Evolutionary conservation across 2,113 vertebrate species (phyloP).

Genomic region (Seriola rivoliana): DNA sequence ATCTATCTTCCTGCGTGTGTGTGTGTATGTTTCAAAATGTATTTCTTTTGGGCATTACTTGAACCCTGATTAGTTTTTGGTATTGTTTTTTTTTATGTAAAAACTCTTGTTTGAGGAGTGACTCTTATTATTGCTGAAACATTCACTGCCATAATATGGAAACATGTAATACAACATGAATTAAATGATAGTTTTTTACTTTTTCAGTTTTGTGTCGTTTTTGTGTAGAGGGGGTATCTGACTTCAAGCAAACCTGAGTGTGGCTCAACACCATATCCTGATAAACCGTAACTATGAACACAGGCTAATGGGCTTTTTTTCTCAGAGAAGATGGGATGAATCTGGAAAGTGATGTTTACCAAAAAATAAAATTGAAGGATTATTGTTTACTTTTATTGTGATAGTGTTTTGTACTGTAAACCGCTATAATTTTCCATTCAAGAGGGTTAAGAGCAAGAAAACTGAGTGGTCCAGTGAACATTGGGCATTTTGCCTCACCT

Average conservation of each 20-base stretch:
- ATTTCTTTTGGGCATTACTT: slow-evolving; percentile 86
- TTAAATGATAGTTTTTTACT: slow-evolving; percentile 99
- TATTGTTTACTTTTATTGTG: background rate
- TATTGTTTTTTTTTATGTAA: slow-evolving; percentile 78
- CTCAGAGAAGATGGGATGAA: too few relatives aligned
- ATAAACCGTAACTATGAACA: too few relatives aligned
- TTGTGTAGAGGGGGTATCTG: slow-evolving; percentile 36
- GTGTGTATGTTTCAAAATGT: slow-evolving; percentile 69
- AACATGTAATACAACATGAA: slow-evolving; percentile 94
- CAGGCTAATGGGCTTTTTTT: too few relatives aligned
- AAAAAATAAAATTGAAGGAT: too few relatives aligned
- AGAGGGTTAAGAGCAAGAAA: too few relatives aligned
- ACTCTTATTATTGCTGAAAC: slow-evolving; percentile 88
- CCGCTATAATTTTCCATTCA: background rate
- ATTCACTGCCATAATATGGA: slow-evolving; percentile 94
- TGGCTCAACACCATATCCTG: too few relatives aligned
- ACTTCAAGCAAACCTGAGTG: background rate
- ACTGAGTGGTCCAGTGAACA: too few relatives aligned
- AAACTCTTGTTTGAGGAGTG: slow-evolving; percentile 90
- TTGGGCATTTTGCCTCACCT: background rate
- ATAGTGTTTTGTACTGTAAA: background rate
- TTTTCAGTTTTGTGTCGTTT: slow-evolving; percentile 87
- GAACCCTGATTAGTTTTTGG: slow-evolving; percentile 85
- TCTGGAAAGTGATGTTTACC: too few relatives aligned
- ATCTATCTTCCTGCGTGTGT: slow-evolving; percentile 55